phyloP scores from a whole-genome alignment of 1,140 invertebrate species.

The Heliconius hewitsoni region DNA sequence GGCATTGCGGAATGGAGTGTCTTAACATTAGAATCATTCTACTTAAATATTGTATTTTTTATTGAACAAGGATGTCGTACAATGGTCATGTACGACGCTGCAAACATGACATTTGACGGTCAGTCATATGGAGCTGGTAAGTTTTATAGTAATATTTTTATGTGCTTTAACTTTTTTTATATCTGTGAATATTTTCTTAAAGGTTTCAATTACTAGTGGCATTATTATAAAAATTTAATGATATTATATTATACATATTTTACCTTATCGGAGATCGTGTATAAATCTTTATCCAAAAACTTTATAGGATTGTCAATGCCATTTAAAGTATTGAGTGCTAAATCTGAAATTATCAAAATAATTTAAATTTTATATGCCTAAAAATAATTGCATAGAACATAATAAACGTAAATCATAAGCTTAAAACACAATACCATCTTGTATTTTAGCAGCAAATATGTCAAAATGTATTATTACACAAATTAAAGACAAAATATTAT shows the following conservation, averaged over 20 bases:
- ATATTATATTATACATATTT: neutral
- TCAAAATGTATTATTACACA: neutral
- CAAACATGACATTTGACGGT: too few species aligned
- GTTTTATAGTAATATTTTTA: too few species aligned
- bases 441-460: neutral
- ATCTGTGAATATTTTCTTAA: too few species aligned
- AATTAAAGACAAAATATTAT: neutral
- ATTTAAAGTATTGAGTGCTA: neutral
- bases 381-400: neutral
- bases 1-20: too few species aligned
- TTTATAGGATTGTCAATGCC: neutral
- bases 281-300: constrained; percentile 18
- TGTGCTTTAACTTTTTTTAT: too few species aligned
- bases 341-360: neutral
- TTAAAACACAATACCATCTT: neutral
- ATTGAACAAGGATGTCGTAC: too few species aligned
- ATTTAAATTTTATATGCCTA: neutral
- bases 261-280: constrained; percentile 6
- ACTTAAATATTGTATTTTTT: too few species aligned
- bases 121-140: too few species aligned
- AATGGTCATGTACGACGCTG: too few species aligned
- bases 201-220: too few species aligned
- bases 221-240: too few species aligned
- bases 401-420: neutral
- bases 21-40: too few species aligned